Base-by-base conservation (phyloP, 2,888 invertebrate species). In the Tenodera sinensis region DNA sequence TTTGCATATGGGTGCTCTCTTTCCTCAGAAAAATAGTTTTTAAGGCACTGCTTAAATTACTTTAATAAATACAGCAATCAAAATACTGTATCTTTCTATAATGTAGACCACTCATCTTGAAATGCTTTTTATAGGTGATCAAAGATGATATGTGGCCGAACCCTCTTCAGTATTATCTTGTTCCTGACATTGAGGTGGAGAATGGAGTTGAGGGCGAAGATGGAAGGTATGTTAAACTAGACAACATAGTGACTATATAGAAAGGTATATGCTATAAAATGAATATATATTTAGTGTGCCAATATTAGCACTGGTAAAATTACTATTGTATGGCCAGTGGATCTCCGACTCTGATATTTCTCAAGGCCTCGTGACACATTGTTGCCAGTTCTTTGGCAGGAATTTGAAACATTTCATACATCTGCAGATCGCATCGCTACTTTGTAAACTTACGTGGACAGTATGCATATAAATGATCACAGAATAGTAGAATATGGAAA, bases 91-190 rank as follows among this genome's bases (percentile, higher is more conserved):
- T 71, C 14, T 71, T 20, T 1, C 20, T 6, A 3, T 14, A 15
- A 1, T 20, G 2, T 71, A 20, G 20, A 2, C 6, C 25, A 71
- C 54, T 20, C 6, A 71, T 71, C 20, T 8, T 54, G 3, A 20
- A 54, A 54, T 54, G 54, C 54, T 20, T 25, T 71, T 20, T 71
- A 20, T 83, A 87, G 87, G 87, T 94, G 90, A 96, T 97, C 91
- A 98, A 97, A 93, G 98, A 98, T 93, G 98, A 98, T 93, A 95
- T 98, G 93, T 98, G 97, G 97, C 96, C 97, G 87, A 98, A 98
- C 94, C 97, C 98, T 85, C 94, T 95, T 83, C 95, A 98, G 94
- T 98, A 98, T 95, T 97, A 96, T 93, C 93, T 97, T 91, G 95
- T 95, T 90, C 96, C 97, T 91, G 97, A 97, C 92, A 96, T 96